phyloP scores from a whole-genome alignment of 2,113 vertebrate species.

The Bombycilla garrulus region DNA sequence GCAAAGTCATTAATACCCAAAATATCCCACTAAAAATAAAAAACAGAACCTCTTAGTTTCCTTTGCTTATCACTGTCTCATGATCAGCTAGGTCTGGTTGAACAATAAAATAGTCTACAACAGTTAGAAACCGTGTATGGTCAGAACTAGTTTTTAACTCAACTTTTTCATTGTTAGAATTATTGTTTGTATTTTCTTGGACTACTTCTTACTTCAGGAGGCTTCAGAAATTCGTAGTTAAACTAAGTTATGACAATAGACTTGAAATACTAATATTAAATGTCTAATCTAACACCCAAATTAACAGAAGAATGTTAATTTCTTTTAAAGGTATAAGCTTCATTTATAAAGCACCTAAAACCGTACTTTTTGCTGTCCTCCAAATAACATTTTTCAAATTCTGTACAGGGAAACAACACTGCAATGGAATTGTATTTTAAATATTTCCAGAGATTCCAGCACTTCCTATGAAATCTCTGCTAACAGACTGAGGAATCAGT shows the following conservation, averaged over 20 bases:
- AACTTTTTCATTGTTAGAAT: neutral
- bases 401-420: neutral
- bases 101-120: neutral
- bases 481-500: neutral
- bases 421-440: neutral
- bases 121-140: neutral
- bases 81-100: neutral
- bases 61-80: neutral
- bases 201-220: neutral
- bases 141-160: neutral
- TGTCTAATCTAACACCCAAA: neutral
- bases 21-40: constrained; percentile 54
- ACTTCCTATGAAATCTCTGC: neutral
- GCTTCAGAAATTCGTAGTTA: neutral
- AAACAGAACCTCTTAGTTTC: constrained; percentile 51
- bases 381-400: neutral
- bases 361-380: neutral
- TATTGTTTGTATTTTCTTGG: neutral
- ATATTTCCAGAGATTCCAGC: neutral
- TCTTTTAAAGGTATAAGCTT: neutral
- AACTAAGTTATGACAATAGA: neutral
- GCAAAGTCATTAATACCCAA: constrained; percentile 25
- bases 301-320: neutral
- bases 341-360: neutral
- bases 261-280: neutral